Percentiles rank a stretch among this genome's conserved stretches.
Evolutionary conservation across 2,888 invertebrate genomes (phyloP).

Genomic region (Agrotis ipsilon): DNA sequence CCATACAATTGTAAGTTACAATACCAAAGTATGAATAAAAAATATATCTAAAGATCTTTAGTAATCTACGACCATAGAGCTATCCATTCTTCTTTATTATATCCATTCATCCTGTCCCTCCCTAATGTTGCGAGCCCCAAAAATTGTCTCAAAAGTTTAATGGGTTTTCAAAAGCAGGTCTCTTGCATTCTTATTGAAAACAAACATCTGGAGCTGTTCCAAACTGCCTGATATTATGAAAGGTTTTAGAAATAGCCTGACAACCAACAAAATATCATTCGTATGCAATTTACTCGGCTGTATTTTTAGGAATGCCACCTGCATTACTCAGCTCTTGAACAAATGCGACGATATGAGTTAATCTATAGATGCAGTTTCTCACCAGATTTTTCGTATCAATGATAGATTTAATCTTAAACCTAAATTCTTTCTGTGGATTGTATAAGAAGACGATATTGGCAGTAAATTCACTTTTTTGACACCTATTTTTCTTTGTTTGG

Average conservation of each 20-base stretch:
- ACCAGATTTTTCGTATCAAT: background rate
- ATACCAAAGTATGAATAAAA: background rate
- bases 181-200: slow-evolving; percentile 56
- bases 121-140: background rate
- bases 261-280: slow-evolving; percentile 55
- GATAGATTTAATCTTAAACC: background rate
- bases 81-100: too few species aligned
- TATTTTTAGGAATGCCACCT: slow-evolving; percentile 52
- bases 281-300: slow-evolving; percentile 47
- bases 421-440: background rate
- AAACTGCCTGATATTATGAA: slow-evolving; percentile 59
- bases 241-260: slow-evolving; percentile 57
- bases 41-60: slow-evolving; percentile 25
- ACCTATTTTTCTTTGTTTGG: too few species aligned
- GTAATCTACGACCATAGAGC: background rate
- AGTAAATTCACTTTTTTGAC: background rate
- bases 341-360: slow-evolving; percentile 8
- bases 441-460: too few species aligned
- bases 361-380: background rate
- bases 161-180: slow-evolving; percentile 20
- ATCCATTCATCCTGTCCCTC: slow-evolving; percentile 2
- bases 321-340: slow-evolving; percentile 37
- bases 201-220: slow-evolving; percentile 60
- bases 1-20: slow-evolving; percentile 1
- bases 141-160: slow-evolving; percentile 21